Base-by-base conservation (phyloP, 2,888 invertebrate genomes). In the Microplitis deprimator region DNA sequence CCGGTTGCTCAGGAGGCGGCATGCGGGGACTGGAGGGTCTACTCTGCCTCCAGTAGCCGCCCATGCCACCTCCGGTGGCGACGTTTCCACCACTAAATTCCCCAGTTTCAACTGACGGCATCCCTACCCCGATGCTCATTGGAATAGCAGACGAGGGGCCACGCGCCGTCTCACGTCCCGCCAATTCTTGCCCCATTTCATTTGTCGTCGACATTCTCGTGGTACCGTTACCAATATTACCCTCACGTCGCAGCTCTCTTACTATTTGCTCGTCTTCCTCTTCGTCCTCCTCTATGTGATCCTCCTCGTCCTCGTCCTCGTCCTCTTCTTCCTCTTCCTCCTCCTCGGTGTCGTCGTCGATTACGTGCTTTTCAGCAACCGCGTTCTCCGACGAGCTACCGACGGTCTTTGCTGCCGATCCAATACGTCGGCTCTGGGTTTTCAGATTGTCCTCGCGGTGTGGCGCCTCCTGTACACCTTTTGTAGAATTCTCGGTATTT, bases 1-100 rank as follows among this genome's bases (percentile, higher is more conserved):
- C 90, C 82, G 90, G 89, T 82, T 91, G 91, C 87, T 89, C 90
- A 84, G 90, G 87, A 91, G 91, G 91, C 83, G 93, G 92, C 90
- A 92, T 90, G 87, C 90, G 89, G 89, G 89, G 89, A 89, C 89
- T 89, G 87, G 89, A 90, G 91, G 89, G 91, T 91, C 89, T 90
- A 85, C 89, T 90, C 87, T 89, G 90, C 89, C 90, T 89, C 89
- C 83, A 88, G 85, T 85, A 90, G 89, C 89, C 90, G 88, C 88
- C 90, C 87, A 86, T 89, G 85, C 91, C 92, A 88, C 92, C 92
- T 86, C 88, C 87, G 83, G 84, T 83, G 79, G 82, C 85, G 82
- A 84, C 83, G 84, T 86, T 81, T 20, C 81, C 81, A 64, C 39
- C 72, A 68, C 69, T 50, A 60, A 72, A 59, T 59, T 73, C 69